phyloP scores from a whole-genome alignment of 2,888 invertebrate genomes.

The Ellobium chinense region DNA sequence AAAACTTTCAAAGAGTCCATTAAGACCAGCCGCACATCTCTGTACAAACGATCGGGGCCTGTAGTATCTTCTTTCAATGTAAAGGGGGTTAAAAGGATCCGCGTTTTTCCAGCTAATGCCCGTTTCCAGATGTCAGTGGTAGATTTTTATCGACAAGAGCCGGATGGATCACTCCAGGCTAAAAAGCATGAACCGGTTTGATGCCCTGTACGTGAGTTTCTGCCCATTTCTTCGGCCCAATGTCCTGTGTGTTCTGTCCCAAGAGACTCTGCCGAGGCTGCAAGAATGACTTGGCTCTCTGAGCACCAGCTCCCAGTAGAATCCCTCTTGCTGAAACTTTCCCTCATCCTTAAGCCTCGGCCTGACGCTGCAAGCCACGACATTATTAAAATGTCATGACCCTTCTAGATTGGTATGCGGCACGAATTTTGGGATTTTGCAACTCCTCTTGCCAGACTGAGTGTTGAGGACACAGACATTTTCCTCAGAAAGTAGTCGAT shows the following conservation, averaged over 20 bases:
- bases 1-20: slow-evolving; percentile 3
- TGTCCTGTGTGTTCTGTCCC: background rate
- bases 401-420: background rate
- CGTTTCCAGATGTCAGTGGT: background rate
- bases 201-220: background rate
- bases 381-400: background rate
- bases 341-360: background rate
- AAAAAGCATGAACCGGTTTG: background rate
- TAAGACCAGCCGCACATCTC: background rate
- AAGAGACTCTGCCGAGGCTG: background rate
- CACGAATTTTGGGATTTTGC: background rate
- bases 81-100: background rate
- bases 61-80: background rate
- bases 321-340: no score
- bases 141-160: background rate
- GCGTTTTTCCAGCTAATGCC: background rate
- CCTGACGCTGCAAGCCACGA: background rate
- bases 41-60: background rate
- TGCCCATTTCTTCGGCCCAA: background rate
- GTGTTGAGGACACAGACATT: no score
- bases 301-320: background rate
- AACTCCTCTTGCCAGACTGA: background rate
- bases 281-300: background rate
- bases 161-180: background rate
- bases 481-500: no score